phyloP scores from a whole-genome alignment of 1,140 invertebrate species.

The Hirudo medicinalis region DNA sequence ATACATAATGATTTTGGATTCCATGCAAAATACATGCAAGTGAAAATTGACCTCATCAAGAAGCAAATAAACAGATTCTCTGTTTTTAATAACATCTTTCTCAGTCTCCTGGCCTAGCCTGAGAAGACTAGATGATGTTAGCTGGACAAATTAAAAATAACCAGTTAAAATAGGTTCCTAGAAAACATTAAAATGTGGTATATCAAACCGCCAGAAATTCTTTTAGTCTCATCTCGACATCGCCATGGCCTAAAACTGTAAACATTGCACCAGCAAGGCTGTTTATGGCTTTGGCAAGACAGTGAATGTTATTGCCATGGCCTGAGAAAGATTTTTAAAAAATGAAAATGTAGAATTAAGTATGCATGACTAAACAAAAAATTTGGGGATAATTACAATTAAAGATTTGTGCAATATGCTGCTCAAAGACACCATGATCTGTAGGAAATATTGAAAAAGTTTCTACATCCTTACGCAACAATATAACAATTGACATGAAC shows the following conservation, averaged over 20 bases:
- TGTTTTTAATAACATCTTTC: conserved; percentile 78
- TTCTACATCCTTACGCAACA: too few relatives aligned
- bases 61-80: conserved; percentile 88
- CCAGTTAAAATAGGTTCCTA: conserved; percentile 11
- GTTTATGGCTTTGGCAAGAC: conserved; percentile 80
- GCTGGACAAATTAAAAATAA: conserved; percentile 33
- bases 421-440: too few relatives aligned
- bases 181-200: conserved; percentile 16
- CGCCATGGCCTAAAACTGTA: conserved; percentile 79
- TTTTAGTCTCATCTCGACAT: conserved; percentile 93
- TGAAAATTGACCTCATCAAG: conserved; percentile 55
- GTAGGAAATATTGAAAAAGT: too few relatives aligned
- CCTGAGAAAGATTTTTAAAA: conserved; percentile 39
- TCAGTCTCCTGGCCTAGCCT: conserved; percentile 86
- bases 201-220: conserved; percentile 75
- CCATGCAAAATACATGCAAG: too few relatives aligned
- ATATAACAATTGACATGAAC: too few relatives aligned
- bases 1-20: too few relatives aligned
- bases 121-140: conserved; percentile 85
- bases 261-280: conserved; percentile 89
- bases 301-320: conserved; percentile 94
- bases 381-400: too few relatives aligned
- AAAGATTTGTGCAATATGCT: too few relatives aligned
- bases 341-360: neutral
- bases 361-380: too few relatives aligned